Evolutionary conservation across 2,113 vertebrate genomes (phyloP).

Genomic region (Phalacrocorax pelagicus): DNA sequence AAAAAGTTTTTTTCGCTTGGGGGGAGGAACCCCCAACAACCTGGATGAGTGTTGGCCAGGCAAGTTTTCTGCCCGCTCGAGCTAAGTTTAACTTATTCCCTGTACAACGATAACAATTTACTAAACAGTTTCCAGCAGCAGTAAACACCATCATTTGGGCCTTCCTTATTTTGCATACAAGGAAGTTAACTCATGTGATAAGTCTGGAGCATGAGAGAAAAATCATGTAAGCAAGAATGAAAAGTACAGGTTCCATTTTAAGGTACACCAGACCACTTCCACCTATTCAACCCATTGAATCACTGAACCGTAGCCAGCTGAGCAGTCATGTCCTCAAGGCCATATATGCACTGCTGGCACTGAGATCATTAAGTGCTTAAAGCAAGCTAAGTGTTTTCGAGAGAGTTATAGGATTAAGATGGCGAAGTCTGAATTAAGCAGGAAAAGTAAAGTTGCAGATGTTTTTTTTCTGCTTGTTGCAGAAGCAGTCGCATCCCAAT

Average conservation of each 20-base stretch:
- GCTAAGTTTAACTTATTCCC: not conserved
- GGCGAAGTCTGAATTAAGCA: not conserved
- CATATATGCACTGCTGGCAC: constrained; percentile 36
- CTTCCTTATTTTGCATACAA: constrained; percentile 58
- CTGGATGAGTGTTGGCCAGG: not conserved
- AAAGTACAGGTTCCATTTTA: constrained; percentile 67
- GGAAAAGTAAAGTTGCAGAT: not conserved
- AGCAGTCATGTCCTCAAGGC: constrained; percentile 65
- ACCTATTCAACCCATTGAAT: constrained; percentile 56
- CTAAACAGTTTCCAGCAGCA: constrained; percentile 36
- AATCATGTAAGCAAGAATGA: constrained; percentile 59
- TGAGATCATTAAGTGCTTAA: constrained; percentile 25
- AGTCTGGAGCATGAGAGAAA: constrained; percentile 59
- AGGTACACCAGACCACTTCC: constrained; percentile 61
- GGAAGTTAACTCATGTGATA: constrained; percentile 59
- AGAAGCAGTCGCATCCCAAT: constrained; percentile 6
- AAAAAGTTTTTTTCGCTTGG: not conserved
- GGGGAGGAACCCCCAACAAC: not conserved
- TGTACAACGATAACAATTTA: not conserved
- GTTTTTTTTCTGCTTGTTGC: not conserved
- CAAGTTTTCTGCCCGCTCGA: not conserved
- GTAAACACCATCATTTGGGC: constrained; percentile 39
- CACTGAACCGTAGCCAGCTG: constrained; percentile 51
- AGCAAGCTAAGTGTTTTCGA: constrained; percentile 1
- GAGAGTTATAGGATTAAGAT: not conserved